These are phyloP conservation scores for Atlantisia rogersi DNA, from an alignment of 2,113 vertebrate species.

Conservation along the genomic window DNA sequence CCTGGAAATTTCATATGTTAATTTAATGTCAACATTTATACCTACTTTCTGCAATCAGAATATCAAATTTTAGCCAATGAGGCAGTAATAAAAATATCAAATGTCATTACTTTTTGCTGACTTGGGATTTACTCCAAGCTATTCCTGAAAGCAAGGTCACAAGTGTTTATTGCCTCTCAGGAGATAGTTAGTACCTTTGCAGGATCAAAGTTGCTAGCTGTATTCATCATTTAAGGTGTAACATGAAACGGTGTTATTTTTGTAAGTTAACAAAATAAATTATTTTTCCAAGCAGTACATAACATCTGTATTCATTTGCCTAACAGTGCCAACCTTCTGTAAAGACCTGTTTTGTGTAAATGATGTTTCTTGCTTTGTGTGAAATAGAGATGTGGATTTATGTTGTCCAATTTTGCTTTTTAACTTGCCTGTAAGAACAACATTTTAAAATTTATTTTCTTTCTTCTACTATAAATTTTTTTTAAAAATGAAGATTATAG, in stretches of 20 bases:
- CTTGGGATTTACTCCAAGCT: neutral
- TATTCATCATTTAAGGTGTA: neutral
- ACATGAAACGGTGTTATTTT: neutral
- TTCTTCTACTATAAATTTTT: neutral
- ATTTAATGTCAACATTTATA: neutral
- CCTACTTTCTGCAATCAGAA: neutral
- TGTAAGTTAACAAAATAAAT: conserved; percentile 36
- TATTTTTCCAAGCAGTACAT: conserved; percentile 31
- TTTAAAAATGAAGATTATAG: neutral
- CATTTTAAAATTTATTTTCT: neutral
- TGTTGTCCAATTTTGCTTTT: neutral
- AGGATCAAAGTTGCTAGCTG: conserved; percentile 21
- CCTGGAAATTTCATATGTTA: neutral
- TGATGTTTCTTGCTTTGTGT: conserved; percentile 2
- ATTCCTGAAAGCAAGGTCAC: neutral
- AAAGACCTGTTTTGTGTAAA: neutral
- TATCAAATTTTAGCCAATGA: neutral
- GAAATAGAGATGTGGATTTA: neutral
- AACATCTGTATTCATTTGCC: conserved; percentile 2
- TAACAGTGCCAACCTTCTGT: neutral
- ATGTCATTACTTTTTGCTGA: neutral
- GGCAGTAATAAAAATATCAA: neutral
- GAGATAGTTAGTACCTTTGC: neutral
- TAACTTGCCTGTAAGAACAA: neutral
- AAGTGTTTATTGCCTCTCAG: neutral